Evolutionary conservation across 2,888 invertebrate genomes (phyloP), one percentile per base, ranked within the genome.

Genomic region (Xylota sylvarum): DNA sequence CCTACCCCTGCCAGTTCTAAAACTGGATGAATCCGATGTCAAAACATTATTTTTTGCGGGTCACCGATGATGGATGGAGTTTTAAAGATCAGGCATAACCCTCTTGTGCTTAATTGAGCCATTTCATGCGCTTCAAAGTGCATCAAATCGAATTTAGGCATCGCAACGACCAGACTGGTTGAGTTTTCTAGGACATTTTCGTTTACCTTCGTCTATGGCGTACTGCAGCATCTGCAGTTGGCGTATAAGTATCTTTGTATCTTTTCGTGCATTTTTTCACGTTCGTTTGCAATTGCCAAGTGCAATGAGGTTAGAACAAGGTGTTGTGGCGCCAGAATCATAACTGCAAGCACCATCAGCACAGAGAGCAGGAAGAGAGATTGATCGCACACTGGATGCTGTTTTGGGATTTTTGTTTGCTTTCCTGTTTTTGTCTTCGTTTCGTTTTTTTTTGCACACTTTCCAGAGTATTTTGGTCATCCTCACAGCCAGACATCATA

Each of bases 271-370:
- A 32, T n/a, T 72, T 62, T 55, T 55, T 52, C 62, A 52, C 50
- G 40, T 65, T 67, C 43, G 64, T 79, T 74, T 46, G 70, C 83
- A 87, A 83, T 87, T 83, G 83, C 83, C 58, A 78, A 64, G 83
- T 87, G 87, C 87, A 83, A 74, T 74, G 83, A 83, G 86, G 67
- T 78, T 87, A 43, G 73, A 79, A 87, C 83, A 83, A 87, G 87
- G 87, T 87, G 87, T 87, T 87, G 87, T 87, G 87, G 87, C 87
- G 87, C 87, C 87, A 87, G 87, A 83, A 78, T 87, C 83, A 87
- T 87, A 87, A 87, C 87, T 87, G 87, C 87, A 83, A 74, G 87
- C 83, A 82, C 69, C 83, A 81, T 76, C 60, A 67, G 69, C 37
- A 58, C 60, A 64, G 69, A 74, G 80, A 70, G 82, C 65, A 79